Evolutionary conservation across 1,140 invertebrate genomes (phyloP).

Genomic region (Gonatopus flavifemur): DNA sequence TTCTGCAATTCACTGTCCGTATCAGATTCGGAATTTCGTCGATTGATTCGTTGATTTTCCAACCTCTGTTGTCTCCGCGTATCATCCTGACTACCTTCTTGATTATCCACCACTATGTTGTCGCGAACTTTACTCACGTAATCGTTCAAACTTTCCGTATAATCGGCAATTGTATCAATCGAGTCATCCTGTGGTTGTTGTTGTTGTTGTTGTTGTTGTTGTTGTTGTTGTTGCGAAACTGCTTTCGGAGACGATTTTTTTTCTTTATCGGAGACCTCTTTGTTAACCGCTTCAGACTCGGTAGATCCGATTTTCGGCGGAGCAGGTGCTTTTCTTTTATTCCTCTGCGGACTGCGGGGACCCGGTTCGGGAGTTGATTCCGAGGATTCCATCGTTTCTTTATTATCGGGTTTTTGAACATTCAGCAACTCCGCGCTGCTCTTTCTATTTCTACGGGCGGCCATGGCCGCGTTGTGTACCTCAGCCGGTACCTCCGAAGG

Average conservation of each 20-base stretch:
- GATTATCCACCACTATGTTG: no score
- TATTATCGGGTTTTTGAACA: constrained; percentile 8
- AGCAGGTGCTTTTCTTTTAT: constrained; percentile 73
- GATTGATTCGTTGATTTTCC: constrained; percentile 10
- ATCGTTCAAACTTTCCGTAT: constrained; percentile 33
- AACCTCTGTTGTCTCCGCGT: constrained; percentile 24
- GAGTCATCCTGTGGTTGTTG: constrained; percentile 25
- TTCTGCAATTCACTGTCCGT: constrained; percentile 55
- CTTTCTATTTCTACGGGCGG: constrained; percentile 68
- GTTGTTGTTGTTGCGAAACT: no score
- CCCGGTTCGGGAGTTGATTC: constrained; percentile 40
- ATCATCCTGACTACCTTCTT: constrained; percentile 30
- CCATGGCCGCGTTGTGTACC: constrained; percentile 70
- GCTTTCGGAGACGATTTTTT: no score
- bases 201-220: no score
- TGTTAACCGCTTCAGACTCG: constrained; percentile 11
- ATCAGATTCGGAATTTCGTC: constrained; percentile 59
- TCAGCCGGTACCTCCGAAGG: constrained; percentile 64
- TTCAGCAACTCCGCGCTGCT: constrained; percentile 45
- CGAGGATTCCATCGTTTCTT: constrained; percentile 8
- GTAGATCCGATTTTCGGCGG: constrained; percentile 57
- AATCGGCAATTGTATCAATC: constrained; percentile 39
- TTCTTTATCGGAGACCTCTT: constrained; percentile 5
- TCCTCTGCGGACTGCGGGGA: constrained; percentile 60
- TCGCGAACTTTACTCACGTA: constrained; percentile 35